A percentile compares a stretch with the other conserved stretches of the same genome.
Conservation (phyloP, 2,113 vertebrate species). For the Tragelaphus imberbis region DNA sequence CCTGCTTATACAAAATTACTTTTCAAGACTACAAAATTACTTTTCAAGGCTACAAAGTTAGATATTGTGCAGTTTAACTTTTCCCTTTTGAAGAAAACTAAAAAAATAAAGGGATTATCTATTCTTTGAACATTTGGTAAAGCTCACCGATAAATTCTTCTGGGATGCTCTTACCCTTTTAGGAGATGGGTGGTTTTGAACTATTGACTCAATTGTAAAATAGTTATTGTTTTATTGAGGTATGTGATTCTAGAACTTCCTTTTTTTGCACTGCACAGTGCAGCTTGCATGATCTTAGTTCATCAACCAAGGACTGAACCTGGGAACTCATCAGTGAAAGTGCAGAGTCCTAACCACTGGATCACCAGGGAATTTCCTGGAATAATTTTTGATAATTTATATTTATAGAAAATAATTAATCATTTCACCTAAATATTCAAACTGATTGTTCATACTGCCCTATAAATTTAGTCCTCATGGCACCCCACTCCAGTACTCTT, state of each 20-base stretch:
- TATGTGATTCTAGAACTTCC: background rate
- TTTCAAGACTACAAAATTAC: background rate
- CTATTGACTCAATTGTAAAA: background rate
- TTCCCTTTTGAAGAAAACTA: background rate
- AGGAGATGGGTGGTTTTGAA: background rate
- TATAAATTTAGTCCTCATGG: background rate
- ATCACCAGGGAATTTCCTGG: background rate
- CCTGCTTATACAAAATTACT: background rate
- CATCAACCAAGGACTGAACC: background rate
- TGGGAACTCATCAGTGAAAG: background rate
- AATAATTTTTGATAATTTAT: constrained; percentile 9
- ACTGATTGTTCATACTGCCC: background rate
- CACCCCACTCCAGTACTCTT: too few species aligned
- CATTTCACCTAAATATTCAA: background rate
- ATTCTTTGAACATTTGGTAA: background rate
- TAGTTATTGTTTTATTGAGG: background rate
- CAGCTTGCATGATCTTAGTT: background rate
- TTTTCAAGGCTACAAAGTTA: background rate
- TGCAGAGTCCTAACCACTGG: background rate
- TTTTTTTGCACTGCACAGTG: background rate
- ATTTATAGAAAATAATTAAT: background rate
- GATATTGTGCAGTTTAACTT: background rate
- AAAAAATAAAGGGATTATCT: background rate
- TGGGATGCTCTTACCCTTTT: background rate
- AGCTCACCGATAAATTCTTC: background rate